Evolutionary conservation across 2,797 vertebrate species (phyloP), one percentile per base, ranked within the genome.

Genomic region (Galaxias olidus): DNA sequence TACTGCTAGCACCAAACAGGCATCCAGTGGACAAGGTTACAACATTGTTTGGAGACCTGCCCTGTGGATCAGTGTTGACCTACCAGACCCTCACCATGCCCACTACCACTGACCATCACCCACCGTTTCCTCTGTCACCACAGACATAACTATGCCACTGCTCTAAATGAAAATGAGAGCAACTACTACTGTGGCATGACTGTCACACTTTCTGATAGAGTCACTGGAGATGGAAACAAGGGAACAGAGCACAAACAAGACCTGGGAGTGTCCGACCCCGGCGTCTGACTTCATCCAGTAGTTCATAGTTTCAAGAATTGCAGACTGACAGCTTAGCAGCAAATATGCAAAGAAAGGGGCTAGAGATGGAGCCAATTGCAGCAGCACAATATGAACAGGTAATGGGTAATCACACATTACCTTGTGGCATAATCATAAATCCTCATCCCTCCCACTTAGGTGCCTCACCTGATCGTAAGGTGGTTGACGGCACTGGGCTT

Each of bases 141-240:
- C 57, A 71, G 44, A 17, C 48, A 12, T 20, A 45, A 10, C 41
- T 70, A 41, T 12, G 13, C 55, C 18, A 59, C 61, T 42, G 56
- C 12, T 53, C 49, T 70, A 12, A 54, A 42, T 43, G 19, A 71
- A 48, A 47, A 59, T 19, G 56, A 71, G 51, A 47, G 20, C 9
- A 48, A 5, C 45, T 71, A 53, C 30, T 71, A 71, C 53, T 7
- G 20, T 43, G 57, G 43, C 45, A 47, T 65, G 20, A 53, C 40
- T 46, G 30, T 71, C 63, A 59, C 50, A 8, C 47, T 9, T 7
- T 48, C 45, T 50, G 63, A 61, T 44, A 44, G 50, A 57, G 20
- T 9, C 30, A 45, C 57, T 71, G 46, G 63, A 71, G 41, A 66
- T 44, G 8, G 58, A 71, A 61, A 71, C 52, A 10, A 66, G 46